Percentiles rank a stretch among this genome's conserved stretches.
phyloP scores from a whole-genome alignment of 2,797 vertebrate genomes.

The Periophthalmus magnuspinnatus region DNA sequence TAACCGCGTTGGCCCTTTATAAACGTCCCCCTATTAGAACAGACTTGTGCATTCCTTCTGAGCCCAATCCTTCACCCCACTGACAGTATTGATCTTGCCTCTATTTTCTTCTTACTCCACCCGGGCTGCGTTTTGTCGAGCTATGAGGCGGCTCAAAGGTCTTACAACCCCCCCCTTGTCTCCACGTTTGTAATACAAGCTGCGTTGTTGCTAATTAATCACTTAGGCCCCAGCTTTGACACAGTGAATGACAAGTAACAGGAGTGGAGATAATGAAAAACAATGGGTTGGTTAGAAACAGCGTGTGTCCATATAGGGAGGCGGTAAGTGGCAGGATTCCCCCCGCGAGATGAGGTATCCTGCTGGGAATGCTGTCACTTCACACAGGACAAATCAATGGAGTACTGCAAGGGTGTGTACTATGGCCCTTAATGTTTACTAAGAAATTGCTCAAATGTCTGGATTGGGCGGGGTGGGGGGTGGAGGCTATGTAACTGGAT shows the following conservation, averaged over 20 bases:
- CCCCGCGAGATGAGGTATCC: conserved; percentile 21
- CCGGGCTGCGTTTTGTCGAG: conserved; percentile 36
- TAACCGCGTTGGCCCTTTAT: neutral
- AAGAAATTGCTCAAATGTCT: no score
- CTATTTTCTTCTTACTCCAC: conserved; percentile 39
- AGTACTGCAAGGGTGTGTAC: neutral
- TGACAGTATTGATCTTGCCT: conserved; percentile 53
- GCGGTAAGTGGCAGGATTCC: conserved; percentile 18
- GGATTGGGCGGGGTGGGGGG: no score
- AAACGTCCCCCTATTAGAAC: neutral
- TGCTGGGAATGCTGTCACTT: conserved; percentile 15
- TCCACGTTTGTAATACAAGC: conserved; percentile 50
- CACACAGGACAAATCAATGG: neutral
- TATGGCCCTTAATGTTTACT: neutral
- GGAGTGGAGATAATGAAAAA: conserved; percentile 47
- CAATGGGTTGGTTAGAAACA: conserved; percentile 26
- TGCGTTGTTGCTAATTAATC: conserved; percentile 71
- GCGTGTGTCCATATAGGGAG: conserved; percentile 2
- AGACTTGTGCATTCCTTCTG: neutral
- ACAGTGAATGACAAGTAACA: conserved; percentile 28
- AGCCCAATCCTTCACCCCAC: conserved; percentile 6
- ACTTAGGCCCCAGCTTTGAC: conserved; percentile 59
- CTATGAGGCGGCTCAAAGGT: conserved; percentile 47
- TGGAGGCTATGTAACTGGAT: no score
- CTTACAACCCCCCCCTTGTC: conserved; percentile 53